Evolutionary conservation across 2,113 vertebrate species (phyloP), one percentile per base, ranked within the genome.

Genomic region (Cyprinodon tularosa): DNA sequence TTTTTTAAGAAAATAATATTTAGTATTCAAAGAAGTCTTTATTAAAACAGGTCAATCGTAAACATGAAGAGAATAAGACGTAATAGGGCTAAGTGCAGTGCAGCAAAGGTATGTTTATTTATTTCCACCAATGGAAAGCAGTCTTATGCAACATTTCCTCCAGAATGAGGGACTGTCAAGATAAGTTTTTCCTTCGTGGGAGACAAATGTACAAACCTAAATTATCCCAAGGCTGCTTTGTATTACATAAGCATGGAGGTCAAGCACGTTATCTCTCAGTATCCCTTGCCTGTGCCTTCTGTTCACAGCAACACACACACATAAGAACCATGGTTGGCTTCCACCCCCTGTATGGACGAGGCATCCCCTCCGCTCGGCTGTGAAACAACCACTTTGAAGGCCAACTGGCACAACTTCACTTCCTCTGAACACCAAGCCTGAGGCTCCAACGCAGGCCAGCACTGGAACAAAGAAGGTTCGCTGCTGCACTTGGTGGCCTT

Each of bases 231-330:
- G 3, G 62, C 53, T 78, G 80, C 57, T 74, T 78, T 81, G 64
- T 45, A 71, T 91, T 91, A 83, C 86, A 86, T 87, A 93, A 90
- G 38, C 4, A 47, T 38, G 83, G 80, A 89, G 85, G 88, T 85
- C 86, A 77, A 77, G 78, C 77, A 78, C 79, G 44, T 87, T 82
- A 76, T 71, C 72, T 40, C 84, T 75, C 80, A 74, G 77, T 84
- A 73, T 82, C 76, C 84, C 79, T 89, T 76, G 50, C 74, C 85
- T 78, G 68, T 84, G 82, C 90, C 90, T 88, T 92, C 90, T 91
- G 90, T 89, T 92, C 87, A 74, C 76, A 77, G 74, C 1, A n/a
- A 77, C 63, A 63, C 68, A 45, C 64, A 53, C 44, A 45, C 80
- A 71, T 40, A 71, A 45, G 81, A 10, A 73, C 82, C 71, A 72